Evolutionary conservation across 2,113 vertebrate species (phyloP), one percentile per base, ranked within the genome.

Genomic region (western clawed frog (Xenopus tropicalis)): DNA sequence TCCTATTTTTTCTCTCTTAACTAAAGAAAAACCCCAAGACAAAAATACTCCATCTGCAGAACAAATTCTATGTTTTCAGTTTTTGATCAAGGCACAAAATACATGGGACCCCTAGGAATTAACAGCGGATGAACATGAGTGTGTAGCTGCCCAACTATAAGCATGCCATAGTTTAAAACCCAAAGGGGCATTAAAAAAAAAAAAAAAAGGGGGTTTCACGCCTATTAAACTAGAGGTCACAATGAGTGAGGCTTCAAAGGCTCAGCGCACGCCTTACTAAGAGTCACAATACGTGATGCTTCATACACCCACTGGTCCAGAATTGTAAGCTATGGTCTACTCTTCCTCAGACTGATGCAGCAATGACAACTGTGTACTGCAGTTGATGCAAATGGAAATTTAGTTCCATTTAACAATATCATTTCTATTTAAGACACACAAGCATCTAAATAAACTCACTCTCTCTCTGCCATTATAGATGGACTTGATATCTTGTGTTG

Each of bases 81-180:
- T 20, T 69, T 54, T 14, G 19, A 37, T 61, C 48, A 66, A 75
- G 72, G 72, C 72, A 75, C 72, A 62, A 69, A 62, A 62, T 54
- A 14, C 23, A 51, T 51, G 68, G 44, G 59, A 54, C 44, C 29
- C 61, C 16, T 46, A 24, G 20, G 58, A 71, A 2, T 62, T 62
- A 37, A 62, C 19, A 51, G 24, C 22, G 61, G 46, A 57, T 65
- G 19, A 17, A 25, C 65, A 22, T 48, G 10, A 66, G 14, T 46
- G n/a, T 66, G 42, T 24, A 65, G 29, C 21, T 44, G 42, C 9
- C 20, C 12, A 17, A 43, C 5, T 43, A 66, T n/a, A n/a, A 48
- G 14, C 12, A 21, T 10, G 22, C 44, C 21, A 14, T 37, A 65
- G 10, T 43, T 37, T 23, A 66, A 66, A 43, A 66, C n/a, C 64